Conservation (phyloP, 1,140 invertebrate species). For the Teleogryllus occipitalis region DNA sequence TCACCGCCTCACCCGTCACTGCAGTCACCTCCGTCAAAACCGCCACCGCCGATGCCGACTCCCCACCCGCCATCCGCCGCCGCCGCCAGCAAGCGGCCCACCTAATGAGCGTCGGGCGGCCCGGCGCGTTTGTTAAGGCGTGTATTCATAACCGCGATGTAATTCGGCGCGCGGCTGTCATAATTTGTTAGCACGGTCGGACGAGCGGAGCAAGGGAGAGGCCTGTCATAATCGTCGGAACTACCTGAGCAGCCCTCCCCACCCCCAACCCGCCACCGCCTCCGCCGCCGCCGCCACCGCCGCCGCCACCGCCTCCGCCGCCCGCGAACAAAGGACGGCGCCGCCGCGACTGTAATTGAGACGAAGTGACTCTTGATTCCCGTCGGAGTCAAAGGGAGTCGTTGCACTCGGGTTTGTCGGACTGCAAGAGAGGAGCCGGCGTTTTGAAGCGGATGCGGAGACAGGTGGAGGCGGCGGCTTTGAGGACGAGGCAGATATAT, state of each 20-base stretch:
- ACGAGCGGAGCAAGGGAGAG: neutral
- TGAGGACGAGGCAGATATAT: no score
- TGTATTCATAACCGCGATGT: conserved; percentile 1
- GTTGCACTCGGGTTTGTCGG: neutral
- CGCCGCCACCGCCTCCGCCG: no score
- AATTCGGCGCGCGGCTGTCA: neutral
- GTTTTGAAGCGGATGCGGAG: no score
- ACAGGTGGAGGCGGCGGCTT: no score
- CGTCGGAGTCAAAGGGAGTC: neutral
- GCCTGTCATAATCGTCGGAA: conserved; percentile 3
- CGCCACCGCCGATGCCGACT: no score
- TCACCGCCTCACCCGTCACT: no score
- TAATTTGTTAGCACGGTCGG: neutral
- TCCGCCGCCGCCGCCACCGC: no score
- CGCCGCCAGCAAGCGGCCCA: neutral
- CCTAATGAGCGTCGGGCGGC: neutral
- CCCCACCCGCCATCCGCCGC: neutral
- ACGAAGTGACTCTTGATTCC: conserved; percentile 3
- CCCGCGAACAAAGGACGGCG: neutral
- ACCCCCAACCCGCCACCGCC: no score
- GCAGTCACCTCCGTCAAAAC: no score
- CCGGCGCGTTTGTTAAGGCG: neutral
- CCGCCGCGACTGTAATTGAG: neutral
- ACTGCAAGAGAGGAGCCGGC: no score
- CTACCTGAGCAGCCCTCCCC: neutral